Percentiles rank a stretch among this genome's conserved stretches.
Conservation (phyloP, 2,113 vertebrate species). For the Lonchura striata region DNA sequence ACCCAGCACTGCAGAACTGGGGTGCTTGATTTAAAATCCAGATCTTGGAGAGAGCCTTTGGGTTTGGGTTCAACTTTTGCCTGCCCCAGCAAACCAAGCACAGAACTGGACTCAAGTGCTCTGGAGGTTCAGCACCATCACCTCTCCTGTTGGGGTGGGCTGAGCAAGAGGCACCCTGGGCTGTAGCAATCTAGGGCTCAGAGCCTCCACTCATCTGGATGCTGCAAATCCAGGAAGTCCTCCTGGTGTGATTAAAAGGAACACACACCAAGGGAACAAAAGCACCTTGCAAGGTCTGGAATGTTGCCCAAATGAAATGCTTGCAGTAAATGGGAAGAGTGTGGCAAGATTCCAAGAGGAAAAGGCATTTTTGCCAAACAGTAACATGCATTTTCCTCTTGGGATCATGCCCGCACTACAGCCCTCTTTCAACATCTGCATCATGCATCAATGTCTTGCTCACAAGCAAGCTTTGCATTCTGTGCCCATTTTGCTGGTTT, state of each 20-base stretch:
- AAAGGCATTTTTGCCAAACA: background rate
- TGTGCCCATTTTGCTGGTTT: background rate
- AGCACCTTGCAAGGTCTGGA: background rate
- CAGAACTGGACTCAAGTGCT: background rate
- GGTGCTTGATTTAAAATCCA: background rate
- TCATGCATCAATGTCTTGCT: rapidly evolving
- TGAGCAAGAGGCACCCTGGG: background rate
- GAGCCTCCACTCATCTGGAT: rapidly evolving
- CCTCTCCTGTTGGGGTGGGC: background rate
- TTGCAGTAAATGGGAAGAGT: background rate
- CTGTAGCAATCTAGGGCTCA: background rate
- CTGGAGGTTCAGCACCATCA: background rate
- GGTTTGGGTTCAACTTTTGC: background rate
- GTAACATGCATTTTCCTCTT: background rate
- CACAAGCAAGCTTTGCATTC: background rate
- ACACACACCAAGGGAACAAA: rapidly evolving
- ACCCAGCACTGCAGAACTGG: background rate
- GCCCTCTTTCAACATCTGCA: background rate
- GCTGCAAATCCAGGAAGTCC: background rate
- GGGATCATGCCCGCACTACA: background rate
- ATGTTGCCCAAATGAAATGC: rapidly evolving
- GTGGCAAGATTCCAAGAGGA: background rate
- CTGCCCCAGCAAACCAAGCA: background rate
- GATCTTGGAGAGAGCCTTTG: background rate
- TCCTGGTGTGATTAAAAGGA: background rate